Conservation (phyloP, 2,888 invertebrate species). For the Epinotia bilunana region DNA sequence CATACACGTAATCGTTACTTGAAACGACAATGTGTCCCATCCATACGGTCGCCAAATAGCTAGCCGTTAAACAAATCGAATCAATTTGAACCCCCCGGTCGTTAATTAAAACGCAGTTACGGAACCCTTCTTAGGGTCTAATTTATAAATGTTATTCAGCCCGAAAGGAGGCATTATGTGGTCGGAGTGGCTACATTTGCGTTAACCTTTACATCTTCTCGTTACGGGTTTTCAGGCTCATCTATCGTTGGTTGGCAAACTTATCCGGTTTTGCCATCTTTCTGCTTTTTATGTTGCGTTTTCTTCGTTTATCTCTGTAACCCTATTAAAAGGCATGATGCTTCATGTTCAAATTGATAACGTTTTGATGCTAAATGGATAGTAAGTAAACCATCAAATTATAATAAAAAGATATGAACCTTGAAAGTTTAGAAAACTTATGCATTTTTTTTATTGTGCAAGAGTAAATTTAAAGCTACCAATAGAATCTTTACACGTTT, state of each 20-base stretch:
- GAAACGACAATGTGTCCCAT: slow-evolving; percentile 48
- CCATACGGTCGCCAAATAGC: slow-evolving; percentile 58
- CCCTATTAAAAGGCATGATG: background rate
- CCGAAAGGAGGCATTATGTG: slow-evolving; percentile 44
- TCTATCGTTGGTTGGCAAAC: slow-evolving; percentile 1
- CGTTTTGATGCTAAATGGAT: too few species aligned
- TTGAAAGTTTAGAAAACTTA: too few species aligned
- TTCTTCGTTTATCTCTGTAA: background rate
- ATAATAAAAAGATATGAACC: too few species aligned
- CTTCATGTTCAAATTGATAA: too few species aligned
- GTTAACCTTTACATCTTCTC: slow-evolving; percentile 34
- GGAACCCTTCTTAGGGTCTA: slow-evolving; percentile 51
- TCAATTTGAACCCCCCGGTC: slow-evolving; percentile 63
- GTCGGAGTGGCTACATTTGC: slow-evolving; percentile 31
- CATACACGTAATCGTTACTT: background rate
- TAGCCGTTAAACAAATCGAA: slow-evolving; percentile 63
- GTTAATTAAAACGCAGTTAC: slow-evolving; percentile 65
- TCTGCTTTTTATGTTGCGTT: background rate
- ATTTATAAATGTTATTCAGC: slow-evolving; percentile 59
- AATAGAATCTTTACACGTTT: too few species aligned
- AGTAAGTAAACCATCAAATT: too few species aligned
- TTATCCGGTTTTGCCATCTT: background rate
- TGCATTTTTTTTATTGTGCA: too few species aligned
- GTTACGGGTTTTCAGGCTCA: slow-evolving; percentile 16
- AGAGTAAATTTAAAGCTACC: too few species aligned